Evolutionary conservation across 2,797 vertebrate genomes (phyloP), one percentile per base, ranked within the genome.

Genomic region (Ataeniobius toweri): DNA sequence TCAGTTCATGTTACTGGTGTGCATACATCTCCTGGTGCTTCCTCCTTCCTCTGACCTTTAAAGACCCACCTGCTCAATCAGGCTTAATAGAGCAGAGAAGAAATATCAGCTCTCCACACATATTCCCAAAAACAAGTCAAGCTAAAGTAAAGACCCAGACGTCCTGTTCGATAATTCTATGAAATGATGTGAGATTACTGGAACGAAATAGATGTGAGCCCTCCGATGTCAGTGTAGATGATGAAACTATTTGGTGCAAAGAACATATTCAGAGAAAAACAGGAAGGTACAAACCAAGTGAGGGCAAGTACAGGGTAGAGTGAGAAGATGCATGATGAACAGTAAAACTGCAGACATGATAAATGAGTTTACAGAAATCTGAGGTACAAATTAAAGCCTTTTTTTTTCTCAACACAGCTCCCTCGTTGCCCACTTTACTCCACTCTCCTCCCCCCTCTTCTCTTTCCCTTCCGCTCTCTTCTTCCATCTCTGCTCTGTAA

Each of bases 301-400:
- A 50, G 74, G 51, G 24, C 44, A 69, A 75, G 61, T 55, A 74
- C 56, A 79, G 55, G 58, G 73, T 46, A 71, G 73, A 41, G 68
- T 59, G 80, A 53, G 81, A 59, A 74, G 83, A 77, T 82, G 74
- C 53, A n/a, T 83, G 86, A 83, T 65, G 83, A 84, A 71, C 74
- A 80, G 85, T 81, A 88, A 89, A 91, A 91, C 86, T 3, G 80
- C 88, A 83, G 87, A 91, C 91, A 93, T 96, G 95, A 96, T 94
- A 88, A 96, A 96, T 80, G 94, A 95, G 94, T 95, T 94, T 95
- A 94, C 93, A 93, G 90, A 94, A 94, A 94, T 93, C 86, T 79
- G 84, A 93, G 91, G 90, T 89, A 90, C 92, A 95, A 95, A 96
- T 95, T 92, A 95, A 96, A 93, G 88, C 84, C 56, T n/a, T 83